Evolutionary conservation across 1,140 invertebrate genomes (phyloP), one percentile per base, ranked within the genome.

Genomic region (Thaumetopoea pityocampa): DNA sequence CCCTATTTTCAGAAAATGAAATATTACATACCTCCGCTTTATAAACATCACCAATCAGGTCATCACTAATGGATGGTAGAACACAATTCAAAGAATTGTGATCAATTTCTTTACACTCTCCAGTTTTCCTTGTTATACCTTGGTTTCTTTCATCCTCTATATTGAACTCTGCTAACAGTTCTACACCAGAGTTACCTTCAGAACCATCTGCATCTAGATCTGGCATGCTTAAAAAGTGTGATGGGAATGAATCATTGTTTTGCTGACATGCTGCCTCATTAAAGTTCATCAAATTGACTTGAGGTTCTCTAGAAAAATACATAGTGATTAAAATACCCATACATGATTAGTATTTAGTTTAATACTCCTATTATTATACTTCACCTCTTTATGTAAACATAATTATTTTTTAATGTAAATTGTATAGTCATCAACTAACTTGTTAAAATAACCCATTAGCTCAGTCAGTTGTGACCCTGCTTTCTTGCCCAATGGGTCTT

Each of bases 51-150:
- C 79, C 72, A 60, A 55, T 70, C 5, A 65, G 63, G 8, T 81
- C 74, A 63, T 65, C 71, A 29, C 59, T 71, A 5, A 83, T 61
- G 15, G 72, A 83, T 26, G 79, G 79, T 27, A 83, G 44, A 2
- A 83, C 71, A 69, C 79, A 83, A 37, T 83, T 83, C n/a, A 83
- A 42, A 9, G 67, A 78, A 29, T 62, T 66, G 14, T 57, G 51
- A 10, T 63, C 56, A 56, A 63, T 64, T 8, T 52, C 55, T 38
- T 57, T 57, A 11, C 41, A 48, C 32, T 34, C 44, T 27, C 35
- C 23, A 30, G 33, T 45, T 17, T 61, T 72, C 42, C 28, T 66
- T 23, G 16, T 41, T 29, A 60, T 65, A 23, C 48, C 52, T 41
- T 67, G 38, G 27, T 71, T 54, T 19, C 44, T 51, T 14, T 76